These are phyloP conservation scores for Chrysodeixis includens DNA, from an alignment of 2,888 invertebrate genomes.

Conservation along the genomic window DNA sequence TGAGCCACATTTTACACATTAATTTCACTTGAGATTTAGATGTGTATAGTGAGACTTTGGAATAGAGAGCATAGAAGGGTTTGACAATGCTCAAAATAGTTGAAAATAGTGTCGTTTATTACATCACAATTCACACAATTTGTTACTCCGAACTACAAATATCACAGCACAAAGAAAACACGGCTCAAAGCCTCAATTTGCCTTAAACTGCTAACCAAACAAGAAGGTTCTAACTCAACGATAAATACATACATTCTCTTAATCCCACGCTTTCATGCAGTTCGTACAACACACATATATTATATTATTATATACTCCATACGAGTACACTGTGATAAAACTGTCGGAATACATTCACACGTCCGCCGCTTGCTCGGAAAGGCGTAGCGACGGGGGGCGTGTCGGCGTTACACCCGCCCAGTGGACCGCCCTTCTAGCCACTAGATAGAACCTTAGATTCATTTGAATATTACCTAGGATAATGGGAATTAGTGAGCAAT, in stretches of 20 bases:
- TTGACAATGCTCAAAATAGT: too few relatives aligned
- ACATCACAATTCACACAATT: neutral
- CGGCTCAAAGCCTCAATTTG: neutral
- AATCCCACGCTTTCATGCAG: slow-evolving; percentile 36
- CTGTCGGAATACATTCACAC: slow-evolving; percentile 47
- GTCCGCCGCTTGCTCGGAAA: slow-evolving; percentile 32
- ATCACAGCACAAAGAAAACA: neutral
- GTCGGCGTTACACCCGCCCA: slow-evolving; percentile 78
- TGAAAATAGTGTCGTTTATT: neutral
- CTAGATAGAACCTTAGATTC: slow-evolving; percentile 65
- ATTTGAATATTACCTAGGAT: slow-evolving; percentile 36
- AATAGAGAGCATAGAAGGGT: too few relatives aligned
- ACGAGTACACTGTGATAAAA: slow-evolving; percentile 20
- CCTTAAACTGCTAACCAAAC: neutral
- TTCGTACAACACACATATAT: slow-evolving; percentile 58
- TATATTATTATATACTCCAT: slow-evolving; percentile 14
- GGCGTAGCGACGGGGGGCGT: slow-evolving; percentile 78
- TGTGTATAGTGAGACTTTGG: too few relatives aligned
- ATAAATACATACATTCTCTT: slow-evolving; percentile 31
- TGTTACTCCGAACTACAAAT: neutral
- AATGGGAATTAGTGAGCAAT: slow-evolving; percentile 47
- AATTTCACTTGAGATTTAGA: too few relatives aligned
- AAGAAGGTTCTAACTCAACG: slow-evolving; percentile 12
- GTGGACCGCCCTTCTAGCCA: slow-evolving; percentile 73
- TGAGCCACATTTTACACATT: too few relatives aligned